Percentiles rank a stretch among this genome's conserved stretches.
Evolutionary conservation across 2,888 invertebrate genomes (phyloP).

Genomic region (Dexiosoma caninum): DNA sequence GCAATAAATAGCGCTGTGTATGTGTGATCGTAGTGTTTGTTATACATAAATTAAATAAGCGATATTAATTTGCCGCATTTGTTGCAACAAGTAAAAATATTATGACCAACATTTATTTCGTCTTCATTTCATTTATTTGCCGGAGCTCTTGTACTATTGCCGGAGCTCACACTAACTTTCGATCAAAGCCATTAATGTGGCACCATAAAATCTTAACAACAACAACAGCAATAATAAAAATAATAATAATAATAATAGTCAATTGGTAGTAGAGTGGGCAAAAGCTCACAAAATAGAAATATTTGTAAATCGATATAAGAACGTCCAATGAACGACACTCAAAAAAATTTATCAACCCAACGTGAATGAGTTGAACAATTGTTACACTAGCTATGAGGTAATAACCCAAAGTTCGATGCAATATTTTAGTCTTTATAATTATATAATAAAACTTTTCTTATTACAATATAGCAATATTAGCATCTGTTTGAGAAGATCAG

Average conservation of each 20-base stretch:
- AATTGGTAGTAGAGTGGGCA: background rate
- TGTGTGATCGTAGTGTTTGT: conserved; percentile 66
- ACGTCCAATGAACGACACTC: background rate
- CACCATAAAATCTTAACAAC: background rate
- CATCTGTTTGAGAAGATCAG: no score
- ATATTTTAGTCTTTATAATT: no score
- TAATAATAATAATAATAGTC: no score
- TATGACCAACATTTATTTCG: conserved; percentile 55
- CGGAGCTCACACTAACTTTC: conserved; percentile 1
- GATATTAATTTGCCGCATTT: conserved; percentile 69
- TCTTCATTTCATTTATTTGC: conserved; percentile 19
- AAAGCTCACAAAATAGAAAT: conserved; percentile 20
- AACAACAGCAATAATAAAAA: no score
- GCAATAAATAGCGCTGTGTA: conserved; percentile 14
- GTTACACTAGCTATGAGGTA: no score
- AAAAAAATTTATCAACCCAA: no score
- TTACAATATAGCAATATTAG: no score
- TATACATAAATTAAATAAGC: conserved; percentile 54
- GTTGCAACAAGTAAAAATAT: conserved; percentile 67
- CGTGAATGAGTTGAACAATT: no score
- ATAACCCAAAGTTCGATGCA: no score
- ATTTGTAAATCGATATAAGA: background rate
- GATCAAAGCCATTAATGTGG: conserved; percentile 56
- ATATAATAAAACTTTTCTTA: no score
- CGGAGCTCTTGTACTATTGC: conserved; percentile 9